These are phyloP conservation scores for Microdon myrmicae DNA, from an alignment of 2,888 invertebrate species.

Conservation along the genomic window DNA sequence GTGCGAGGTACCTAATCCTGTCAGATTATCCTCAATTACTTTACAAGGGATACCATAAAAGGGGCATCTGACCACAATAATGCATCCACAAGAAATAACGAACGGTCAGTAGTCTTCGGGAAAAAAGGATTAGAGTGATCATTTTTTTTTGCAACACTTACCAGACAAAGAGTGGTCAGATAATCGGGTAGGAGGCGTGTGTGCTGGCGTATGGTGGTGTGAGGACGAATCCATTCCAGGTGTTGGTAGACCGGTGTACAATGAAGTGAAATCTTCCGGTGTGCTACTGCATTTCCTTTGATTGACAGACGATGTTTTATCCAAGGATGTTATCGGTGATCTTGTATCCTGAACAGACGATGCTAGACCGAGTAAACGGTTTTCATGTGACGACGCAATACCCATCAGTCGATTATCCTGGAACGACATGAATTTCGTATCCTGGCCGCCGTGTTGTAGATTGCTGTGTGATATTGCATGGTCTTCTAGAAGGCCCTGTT, in stretches of 20 bases:
- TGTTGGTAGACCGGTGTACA: constrained; percentile 76
- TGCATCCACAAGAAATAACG: constrained; percentile 5
- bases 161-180: constrained; percentile 73
- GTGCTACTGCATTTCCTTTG: constrained; percentile 83
- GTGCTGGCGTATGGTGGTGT: constrained; percentile 75
- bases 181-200: constrained; percentile 75
- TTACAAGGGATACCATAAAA: constrained; percentile 8
- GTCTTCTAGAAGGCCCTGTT: constrained; percentile 82
- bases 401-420: constrained; percentile 68
- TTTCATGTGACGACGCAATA: constrained; percentile 64
- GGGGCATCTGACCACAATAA: constrained; percentile 22
- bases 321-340: constrained; percentile 67
- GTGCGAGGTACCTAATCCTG: constrained; percentile 31
- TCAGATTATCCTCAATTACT: constrained; percentile 26
- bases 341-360: constrained; percentile 70
- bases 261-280: constrained; percentile 87
- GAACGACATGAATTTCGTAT: constrained; percentile 68
- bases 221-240: constrained; percentile 69
- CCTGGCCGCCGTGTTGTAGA: constrained; percentile 67
- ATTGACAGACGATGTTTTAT: constrained; percentile 69
- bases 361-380: constrained; percentile 65
- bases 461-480: constrained; percentile 71
- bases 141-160: constrained; percentile 62
- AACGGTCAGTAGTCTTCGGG: constrained; percentile 15
- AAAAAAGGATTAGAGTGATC: constrained; percentile 54